Base-by-base conservation (phyloP, 2,113 vertebrate genomes). In the Corvus moneduloides region DNA sequence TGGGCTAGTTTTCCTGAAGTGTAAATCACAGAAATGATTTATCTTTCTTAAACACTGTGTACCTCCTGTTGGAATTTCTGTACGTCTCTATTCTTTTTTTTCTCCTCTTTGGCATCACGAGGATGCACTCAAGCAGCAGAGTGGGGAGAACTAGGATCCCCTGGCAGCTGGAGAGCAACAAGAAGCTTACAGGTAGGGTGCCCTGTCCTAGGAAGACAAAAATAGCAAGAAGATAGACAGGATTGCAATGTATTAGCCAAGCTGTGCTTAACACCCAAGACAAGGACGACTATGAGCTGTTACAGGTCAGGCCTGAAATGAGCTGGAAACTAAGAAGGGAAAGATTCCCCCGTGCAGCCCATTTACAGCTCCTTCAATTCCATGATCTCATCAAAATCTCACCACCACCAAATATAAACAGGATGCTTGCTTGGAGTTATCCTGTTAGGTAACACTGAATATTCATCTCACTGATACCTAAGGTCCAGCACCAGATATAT, bases 181-280 rank as follows among this genome's bases (percentile, higher is more conserved):
- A 83, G 74, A 43, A 91, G 90, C 83, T 96, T 93, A 84, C 44
- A 89, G 76, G 88, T 90, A 79, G 69, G 32, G 26, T 68, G 83
- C 58, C 39, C 69, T 87, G 79, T 56, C n/a, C 62, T 10, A 35
- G 30, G 54, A 76, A 37, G 66, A 72, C 76, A 23, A 78, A 96
- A 95, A 93, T 90, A 96, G 88, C 80, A 92, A 32, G 72, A 80
- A 10, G 48, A 84, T 55, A 67, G 67, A 88, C 59, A 73, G 88
- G 91, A 95, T 58, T 93, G 74, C 46, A 73, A 22, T 0, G 49
- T 61, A 87, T 93, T 92, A 96, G 76, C 81, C 78, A 68, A 86
- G 61, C 54, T 89, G 44, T 51, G 73, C 77, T 93, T 93, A 86
- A 74, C 79, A 61, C 76, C 44, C 37, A 85, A 72, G 68, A 75